phyloP scores from a whole-genome alignment of 1,140 invertebrate species.

The Neuroterus valhalla region DNA sequence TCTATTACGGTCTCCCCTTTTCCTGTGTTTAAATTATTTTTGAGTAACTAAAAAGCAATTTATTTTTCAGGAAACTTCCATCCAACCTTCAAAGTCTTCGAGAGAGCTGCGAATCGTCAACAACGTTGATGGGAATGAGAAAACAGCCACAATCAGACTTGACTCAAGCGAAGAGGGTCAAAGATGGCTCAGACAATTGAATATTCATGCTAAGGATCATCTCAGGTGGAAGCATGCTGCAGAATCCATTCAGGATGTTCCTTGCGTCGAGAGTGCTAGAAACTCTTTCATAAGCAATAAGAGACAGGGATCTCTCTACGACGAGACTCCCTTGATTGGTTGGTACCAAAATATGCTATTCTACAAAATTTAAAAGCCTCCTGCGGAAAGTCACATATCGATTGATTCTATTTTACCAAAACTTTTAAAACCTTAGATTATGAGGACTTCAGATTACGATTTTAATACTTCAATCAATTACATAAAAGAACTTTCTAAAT shows the following conservation, averaged over 20 bases:
- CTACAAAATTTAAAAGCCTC: slow-evolving; percentile 14
- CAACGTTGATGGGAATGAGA: slow-evolving; percentile 66
- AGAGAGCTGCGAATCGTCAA: slow-evolving; percentile 72
- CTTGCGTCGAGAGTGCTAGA: slow-evolving; percentile 73
- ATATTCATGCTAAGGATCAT: slow-evolving; percentile 75
- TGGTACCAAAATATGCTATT: slow-evolving; percentile 39
- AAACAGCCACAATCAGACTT: slow-evolving; percentile 63
- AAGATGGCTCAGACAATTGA: slow-evolving; percentile 73
- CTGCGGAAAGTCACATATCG: too few species aligned
- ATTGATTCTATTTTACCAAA: too few species aligned
- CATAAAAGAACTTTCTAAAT: too few species aligned
- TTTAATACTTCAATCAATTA: too few species aligned
- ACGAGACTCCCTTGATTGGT: slow-evolving; percentile 79
- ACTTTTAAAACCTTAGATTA: too few species aligned
- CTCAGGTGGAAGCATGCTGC: slow-evolving; percentile 79
- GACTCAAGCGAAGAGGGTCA: slow-evolving; percentile 70
- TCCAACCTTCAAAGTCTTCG: slow-evolving; percentile 62
- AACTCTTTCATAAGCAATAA: slow-evolving; percentile 73
- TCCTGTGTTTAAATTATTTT: too few species aligned
- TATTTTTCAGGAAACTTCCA: slow-evolving; percentile 66
- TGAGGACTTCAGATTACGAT: too few species aligned
- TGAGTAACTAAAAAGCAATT: not conserved
- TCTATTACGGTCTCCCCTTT: too few species aligned
- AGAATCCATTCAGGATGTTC: slow-evolving; percentile 78
- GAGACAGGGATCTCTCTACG: slow-evolving; percentile 78